Evolutionary conservation across 1,140 invertebrate species (phyloP).

Genomic region (Halesus radiatus): DNA sequence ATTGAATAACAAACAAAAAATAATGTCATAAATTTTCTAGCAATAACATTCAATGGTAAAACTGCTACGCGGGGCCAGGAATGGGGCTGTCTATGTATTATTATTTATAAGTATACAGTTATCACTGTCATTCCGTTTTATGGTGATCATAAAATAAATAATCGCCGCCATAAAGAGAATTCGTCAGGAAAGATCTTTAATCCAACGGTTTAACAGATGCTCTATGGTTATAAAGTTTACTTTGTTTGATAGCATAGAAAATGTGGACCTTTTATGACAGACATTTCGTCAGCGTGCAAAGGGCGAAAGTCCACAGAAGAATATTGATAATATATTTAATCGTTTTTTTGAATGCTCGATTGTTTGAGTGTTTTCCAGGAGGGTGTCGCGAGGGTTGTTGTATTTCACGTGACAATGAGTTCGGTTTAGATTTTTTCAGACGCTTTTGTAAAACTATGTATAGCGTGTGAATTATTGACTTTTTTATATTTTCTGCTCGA

Average conservation of each 20-base stretch:
- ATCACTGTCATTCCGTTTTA: conserved; percentile 17
- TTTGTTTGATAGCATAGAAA: neutral
- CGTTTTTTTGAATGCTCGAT: conserved; percentile 10
- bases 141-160: neutral
- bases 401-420: neutral
- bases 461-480: conserved; percentile 36
- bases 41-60: too few species aligned
- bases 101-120: too few species aligned
- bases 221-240: conserved; percentile 10
- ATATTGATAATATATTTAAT: conserved; percentile 13
- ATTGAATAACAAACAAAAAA: too few species aligned
- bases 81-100: too few species aligned
- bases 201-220: conserved; percentile 18
- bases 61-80: too few species aligned
- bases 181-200: conserved; percentile 4
- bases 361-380: conserved; percentile 8
- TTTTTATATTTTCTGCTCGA: neutral
- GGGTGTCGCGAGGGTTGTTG: neutral
- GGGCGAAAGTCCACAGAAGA: conserved; percentile 6
- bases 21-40: too few species aligned
- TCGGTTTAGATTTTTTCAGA: conserved; percentile 3
- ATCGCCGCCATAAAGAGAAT: conserved; percentile 8
- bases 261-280: conserved; percentile 18
- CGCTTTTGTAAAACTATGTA: conserved; percentile 10
- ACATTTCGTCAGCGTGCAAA: neutral